Evolutionary conservation across 2,797 vertebrate genomes (phyloP).

Genomic region (Varecia variegata): DNA sequence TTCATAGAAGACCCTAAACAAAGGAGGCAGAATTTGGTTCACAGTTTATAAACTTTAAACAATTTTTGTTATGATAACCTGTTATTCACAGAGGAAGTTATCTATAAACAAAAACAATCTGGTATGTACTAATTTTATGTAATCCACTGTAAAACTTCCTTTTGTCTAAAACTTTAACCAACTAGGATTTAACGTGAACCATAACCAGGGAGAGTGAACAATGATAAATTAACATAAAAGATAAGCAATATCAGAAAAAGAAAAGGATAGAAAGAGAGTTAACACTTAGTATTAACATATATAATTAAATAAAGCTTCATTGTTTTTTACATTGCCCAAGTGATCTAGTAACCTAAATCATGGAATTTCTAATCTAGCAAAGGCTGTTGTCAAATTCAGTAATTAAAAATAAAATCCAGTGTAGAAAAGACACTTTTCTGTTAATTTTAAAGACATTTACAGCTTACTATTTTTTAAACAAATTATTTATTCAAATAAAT

Average conservation of each 20-base stretch:
- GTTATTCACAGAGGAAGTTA: conserved; percentile 56
- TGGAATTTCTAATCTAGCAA: conserved; percentile 67
- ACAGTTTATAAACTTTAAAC: conserved; percentile 61
- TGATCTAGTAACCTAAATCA: conserved; percentile 53
- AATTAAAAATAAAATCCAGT: conserved; percentile 75
- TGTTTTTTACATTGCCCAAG: conserved; percentile 37
- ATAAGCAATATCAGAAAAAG: conserved; percentile 27
- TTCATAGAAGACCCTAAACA: conserved; percentile 34
- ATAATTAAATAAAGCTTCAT: conserved; percentile 46
- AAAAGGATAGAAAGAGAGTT: conserved; percentile 17
- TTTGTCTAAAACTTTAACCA: conserved; percentile 49
- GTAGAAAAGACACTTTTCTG: conserved; percentile 61
- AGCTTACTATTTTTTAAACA: conserved; percentile 69
- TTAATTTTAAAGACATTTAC: conserved; percentile 71
- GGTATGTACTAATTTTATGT: conserved; percentile 55
- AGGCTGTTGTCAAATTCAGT: conserved; percentile 71
- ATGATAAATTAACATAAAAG: conserved; percentile 53
- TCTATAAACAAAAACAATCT: conserved; percentile 67
- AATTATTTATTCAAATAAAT: conserved; percentile 78
- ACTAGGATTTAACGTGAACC: conserved; percentile 27
- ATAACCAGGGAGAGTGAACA: conserved; percentile 41
- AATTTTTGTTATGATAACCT: conserved; percentile 68
- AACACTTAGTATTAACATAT: conserved; percentile 31
- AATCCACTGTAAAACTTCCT: conserved; percentile 53
- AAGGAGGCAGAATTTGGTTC: conserved; percentile 54